Evolutionary conservation across 1,140 invertebrate genomes (phyloP).

Genomic region (Eupeodes corollae): DNA sequence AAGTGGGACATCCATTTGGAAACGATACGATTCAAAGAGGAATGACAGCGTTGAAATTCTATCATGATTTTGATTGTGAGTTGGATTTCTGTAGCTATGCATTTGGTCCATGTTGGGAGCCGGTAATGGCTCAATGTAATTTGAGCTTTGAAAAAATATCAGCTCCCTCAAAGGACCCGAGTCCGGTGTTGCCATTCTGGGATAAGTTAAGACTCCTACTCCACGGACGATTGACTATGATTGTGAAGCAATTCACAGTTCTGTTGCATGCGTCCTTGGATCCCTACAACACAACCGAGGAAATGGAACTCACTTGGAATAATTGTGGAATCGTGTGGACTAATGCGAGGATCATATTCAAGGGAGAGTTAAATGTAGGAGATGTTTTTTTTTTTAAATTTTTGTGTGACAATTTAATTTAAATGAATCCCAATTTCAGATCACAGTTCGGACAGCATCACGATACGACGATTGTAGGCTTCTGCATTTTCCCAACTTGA

Average conservation of each 20-base stretch:
- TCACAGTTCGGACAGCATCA: slow-evolving; percentile 89
- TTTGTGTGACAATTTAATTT: neutral
- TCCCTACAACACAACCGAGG: slow-evolving; percentile 97
- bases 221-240: slow-evolving; percentile 84
- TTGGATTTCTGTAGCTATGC: slow-evolving; percentile 79
- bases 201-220: slow-evolving; percentile 89
- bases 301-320: slow-evolving; percentile 95
- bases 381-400: neutral
- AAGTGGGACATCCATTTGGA: slow-evolving; percentile 67
- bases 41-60: slow-evolving; percentile 93
- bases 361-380: slow-evolving; percentile 62
- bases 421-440: slow-evolving; percentile 32
- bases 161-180: slow-evolving; percentile 83
- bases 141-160: slow-evolving; percentile 80
- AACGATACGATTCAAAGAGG: slow-evolving; percentile 62
- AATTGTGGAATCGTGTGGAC: slow-evolving; percentile 90
- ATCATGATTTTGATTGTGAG: slow-evolving; percentile 95
- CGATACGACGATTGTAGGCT: slow-evolving; percentile 96
- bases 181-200: slow-evolving; percentile 89
- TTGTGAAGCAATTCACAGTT: slow-evolving; percentile 74
- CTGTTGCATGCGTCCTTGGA: slow-evolving; percentile 88
- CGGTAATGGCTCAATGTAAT: slow-evolving; percentile 91
- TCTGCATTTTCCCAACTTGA: slow-evolving; percentile 80
- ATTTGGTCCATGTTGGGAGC: slow-evolving; percentile 98
- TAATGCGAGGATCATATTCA: slow-evolving; percentile 77